Percentiles rank a stretch among this genome's conserved stretches.
These are phyloP conservation scores for Acrossocheilus fasciatus DNA, from an alignment of 2,797 vertebrate genomes.

Conservation along the genomic window DNA sequence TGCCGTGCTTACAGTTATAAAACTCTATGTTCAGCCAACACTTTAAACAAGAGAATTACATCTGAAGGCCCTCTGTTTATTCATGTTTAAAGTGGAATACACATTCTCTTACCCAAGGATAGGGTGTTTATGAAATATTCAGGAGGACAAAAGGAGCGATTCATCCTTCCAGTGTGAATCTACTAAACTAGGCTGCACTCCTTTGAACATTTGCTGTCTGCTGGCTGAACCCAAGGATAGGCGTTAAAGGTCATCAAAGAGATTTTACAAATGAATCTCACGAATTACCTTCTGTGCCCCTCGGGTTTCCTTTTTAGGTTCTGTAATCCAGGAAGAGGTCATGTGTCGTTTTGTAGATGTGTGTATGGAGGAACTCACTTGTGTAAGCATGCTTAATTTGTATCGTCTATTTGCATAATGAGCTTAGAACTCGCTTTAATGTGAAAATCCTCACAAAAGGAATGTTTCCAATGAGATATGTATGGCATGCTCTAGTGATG, in stretches of 20 bases:
- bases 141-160: constrained; percentile 14
- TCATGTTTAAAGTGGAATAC: constrained; percentile 19
- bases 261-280: not conserved
- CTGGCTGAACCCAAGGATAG: not conserved
- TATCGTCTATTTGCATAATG: constrained; percentile 23
- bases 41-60: constrained; percentile 31
- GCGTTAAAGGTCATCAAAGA: not conserved
- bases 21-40: not conserved
- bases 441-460: not conserved
- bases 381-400: constrained; percentile 15
- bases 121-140: constrained; percentile 48
- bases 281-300: not conserved
- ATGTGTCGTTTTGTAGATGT: not conserved
- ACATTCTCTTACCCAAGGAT: not conserved
- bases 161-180: constrained; percentile 27
- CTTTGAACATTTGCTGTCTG: not conserved
- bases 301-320: constrained; percentile 1
- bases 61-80: constrained; percentile 26
- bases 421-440: constrained; percentile 2
- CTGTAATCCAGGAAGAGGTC: constrained; percentile 3
- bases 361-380: not conserved
- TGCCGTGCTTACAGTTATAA: not conserved
- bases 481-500: not conserved
- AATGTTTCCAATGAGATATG: not conserved
- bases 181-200: not conserved